Percentiles rank a stretch among this genome's conserved stretches.
Conservation (phyloP, 2,888 invertebrate genomes). For the Labia minor region DNA sequence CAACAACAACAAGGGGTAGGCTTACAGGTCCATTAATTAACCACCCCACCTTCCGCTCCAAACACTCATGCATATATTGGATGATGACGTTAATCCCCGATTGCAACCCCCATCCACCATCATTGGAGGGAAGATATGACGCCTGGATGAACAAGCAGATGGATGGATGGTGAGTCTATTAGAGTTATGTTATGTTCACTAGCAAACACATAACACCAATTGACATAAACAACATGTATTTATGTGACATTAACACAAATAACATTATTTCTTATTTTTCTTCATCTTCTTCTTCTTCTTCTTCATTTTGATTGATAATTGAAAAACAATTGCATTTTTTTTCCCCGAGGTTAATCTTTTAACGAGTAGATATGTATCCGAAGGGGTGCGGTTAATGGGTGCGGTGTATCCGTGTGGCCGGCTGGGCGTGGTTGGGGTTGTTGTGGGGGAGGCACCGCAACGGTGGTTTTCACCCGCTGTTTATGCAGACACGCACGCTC, state of each 20-base stretch:
- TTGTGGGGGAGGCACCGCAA: neutral
- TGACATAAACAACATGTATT: too few species aligned
- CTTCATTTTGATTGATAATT: neutral
- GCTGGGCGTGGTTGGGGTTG: neutral
- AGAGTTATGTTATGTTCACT: constrained; percentile 13
- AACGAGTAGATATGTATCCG: neutral
- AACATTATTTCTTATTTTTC: too few species aligned
- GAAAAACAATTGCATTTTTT: neutral
- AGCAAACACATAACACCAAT: too few species aligned
- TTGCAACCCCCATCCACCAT: neutral
- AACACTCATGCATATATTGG: neutral
- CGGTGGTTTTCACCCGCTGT: neutral
- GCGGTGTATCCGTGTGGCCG: constrained; percentile 1
- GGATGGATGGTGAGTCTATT: neutral
- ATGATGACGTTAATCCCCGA: neutral
- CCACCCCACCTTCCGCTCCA: neutral
- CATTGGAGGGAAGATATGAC: neutral
- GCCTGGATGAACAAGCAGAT: neutral
- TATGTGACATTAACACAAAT: too few species aligned
- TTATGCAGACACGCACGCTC: neutral
- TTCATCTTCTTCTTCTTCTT: neutral
- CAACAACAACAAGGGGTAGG: neutral
- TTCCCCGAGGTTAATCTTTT: neutral
- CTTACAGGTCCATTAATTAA: neutral
- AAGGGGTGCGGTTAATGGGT: constrained; percentile 13